Conservation (phyloP, 2,888 invertebrate genomes). For the Watsonalla binaria region DNA sequence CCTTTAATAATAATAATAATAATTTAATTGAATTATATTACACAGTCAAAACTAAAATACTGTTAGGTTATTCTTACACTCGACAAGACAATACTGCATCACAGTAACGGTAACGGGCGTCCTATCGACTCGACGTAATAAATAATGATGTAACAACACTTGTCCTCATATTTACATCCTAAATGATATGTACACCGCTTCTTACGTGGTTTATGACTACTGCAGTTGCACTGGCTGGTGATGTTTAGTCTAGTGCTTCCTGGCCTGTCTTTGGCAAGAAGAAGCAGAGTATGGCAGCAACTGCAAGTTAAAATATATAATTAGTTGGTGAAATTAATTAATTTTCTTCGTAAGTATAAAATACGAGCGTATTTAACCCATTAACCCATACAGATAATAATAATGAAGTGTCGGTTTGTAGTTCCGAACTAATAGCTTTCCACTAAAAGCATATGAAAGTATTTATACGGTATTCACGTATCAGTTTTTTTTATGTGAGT, state of each 20-base stretch:
- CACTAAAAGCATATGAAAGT: too few relatives aligned
- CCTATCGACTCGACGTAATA: constrained; percentile 26
- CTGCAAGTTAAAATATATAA: constrained; percentile 65
- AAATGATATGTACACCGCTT: constrained; percentile 67
- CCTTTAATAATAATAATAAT: constrained; percentile 72
- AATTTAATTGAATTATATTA: constrained; percentile 74
- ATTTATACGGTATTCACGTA: too few relatives aligned
- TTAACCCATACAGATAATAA: too few relatives aligned
- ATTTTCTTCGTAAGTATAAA: too few relatives aligned
- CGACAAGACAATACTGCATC: constrained; percentile 59
- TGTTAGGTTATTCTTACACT: constrained; percentile 57
- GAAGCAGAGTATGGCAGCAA: constrained; percentile 85
- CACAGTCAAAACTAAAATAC: constrained; percentile 76
- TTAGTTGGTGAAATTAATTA: constrained; percentile 1
- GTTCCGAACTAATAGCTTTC: too few relatives aligned
- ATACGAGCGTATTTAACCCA: too few relatives aligned
- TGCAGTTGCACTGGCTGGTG: constrained; percentile 55
- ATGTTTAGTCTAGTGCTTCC: constrained; percentile 81
- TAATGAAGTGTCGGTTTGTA: too few relatives aligned
- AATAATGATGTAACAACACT: constrained; percentile 47
- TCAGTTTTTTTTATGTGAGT: too few relatives aligned
- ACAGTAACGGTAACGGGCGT: constrained; percentile 55
- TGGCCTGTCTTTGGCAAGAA: constrained; percentile 87
- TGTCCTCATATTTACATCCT: constrained; percentile 71
- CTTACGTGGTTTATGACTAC: constrained; percentile 14